A percentile compares a stretch with the other conserved stretches of the same genome.
These are phyloP conservation scores for Drepana falcataria DNA, from an alignment of 2,888 invertebrate genomes.

Conservation along the genomic window DNA sequence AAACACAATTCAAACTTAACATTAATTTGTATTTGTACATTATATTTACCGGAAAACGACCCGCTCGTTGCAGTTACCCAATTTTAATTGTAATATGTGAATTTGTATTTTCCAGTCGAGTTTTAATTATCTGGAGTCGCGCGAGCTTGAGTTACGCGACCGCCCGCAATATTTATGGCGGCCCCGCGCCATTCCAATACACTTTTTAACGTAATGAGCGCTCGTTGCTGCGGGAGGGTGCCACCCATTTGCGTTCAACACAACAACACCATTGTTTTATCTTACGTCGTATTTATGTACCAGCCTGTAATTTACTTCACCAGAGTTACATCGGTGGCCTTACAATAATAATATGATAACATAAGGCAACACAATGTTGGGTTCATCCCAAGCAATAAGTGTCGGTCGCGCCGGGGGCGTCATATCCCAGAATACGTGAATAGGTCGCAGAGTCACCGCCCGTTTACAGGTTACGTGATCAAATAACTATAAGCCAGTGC, in stretches of 20 bases:
- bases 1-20: background rate
- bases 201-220: conserved; percentile 78
- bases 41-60: conserved; percentile 51
- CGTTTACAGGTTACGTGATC: conserved; percentile 42
- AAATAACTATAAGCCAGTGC: conserved; percentile 36
- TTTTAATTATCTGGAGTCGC: conserved; percentile 78
- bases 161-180: conserved; percentile 77
- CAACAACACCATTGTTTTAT: conserved; percentile 24
- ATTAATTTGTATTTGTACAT: conserved; percentile 35
- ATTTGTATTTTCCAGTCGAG: conserved; percentile 73
- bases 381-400: conserved; percentile 43
- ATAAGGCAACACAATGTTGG: conserved; percentile 22
- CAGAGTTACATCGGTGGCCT: background rate
- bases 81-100: conserved; percentile 78
- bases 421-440: conserved; percentile 64
- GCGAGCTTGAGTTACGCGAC: conserved; percentile 76
- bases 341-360: conserved; percentile 19
- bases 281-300: conserved; percentile 4
- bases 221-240: conserved; percentile 48
- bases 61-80: conserved; percentile 59
- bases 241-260: conserved; percentile 29
- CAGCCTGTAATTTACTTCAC: background rate
- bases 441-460: conserved; percentile 46
- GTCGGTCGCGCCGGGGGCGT: conserved; percentile 54
- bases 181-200: conserved; percentile 70